These are phyloP conservation scores for Apodemia zela DNA, from an alignment of 2,888 invertebrate genomes.

Conservation along the genomic window DNA sequence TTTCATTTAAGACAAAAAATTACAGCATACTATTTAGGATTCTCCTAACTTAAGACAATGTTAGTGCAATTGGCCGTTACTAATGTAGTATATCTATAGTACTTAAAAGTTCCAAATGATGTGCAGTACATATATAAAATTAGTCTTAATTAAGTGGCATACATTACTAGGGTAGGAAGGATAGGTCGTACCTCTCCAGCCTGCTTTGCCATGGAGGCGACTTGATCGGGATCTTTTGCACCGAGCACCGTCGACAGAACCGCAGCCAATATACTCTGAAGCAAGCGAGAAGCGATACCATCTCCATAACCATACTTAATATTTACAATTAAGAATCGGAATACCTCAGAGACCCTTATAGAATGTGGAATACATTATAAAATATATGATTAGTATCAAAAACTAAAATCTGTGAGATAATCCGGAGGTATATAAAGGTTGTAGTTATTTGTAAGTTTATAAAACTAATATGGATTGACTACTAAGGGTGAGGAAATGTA, in stretches of 20 bases:
- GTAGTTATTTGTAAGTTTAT: conserved; percentile 58
- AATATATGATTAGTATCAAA: background rate
- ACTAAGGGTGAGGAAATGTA: conserved; percentile 61
- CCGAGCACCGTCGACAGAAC: conserved; percentile 94
- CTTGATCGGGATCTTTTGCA: conserved; percentile 94
- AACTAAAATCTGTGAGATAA: conserved; percentile 50
- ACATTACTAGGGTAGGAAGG: conserved; percentile 61
- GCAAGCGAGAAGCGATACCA: conserved; percentile 81
- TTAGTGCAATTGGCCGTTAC: too few species aligned
- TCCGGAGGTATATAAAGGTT: conserved; percentile 51
- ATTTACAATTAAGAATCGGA: conserved; percentile 62
- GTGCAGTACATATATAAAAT: background rate
- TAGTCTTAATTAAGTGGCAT: background rate
- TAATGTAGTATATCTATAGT: too few species aligned
- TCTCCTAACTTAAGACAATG: too few species aligned
- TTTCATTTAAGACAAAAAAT: too few species aligned
- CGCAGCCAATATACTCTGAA: conserved; percentile 95
- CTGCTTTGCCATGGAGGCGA: conserved; percentile 96
- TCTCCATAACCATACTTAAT: conserved; percentile 77
- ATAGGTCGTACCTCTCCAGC: conserved; percentile 92
- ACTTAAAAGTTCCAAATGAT: too few species aligned
- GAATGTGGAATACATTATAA: too few species aligned
- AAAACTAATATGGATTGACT: conserved; percentile 48
- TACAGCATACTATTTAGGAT: too few species aligned
- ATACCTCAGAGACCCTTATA: conserved; percentile 52